phyloP scores from a whole-genome alignment of 2,113 vertebrate species.

The Prunella himalayana region DNA sequence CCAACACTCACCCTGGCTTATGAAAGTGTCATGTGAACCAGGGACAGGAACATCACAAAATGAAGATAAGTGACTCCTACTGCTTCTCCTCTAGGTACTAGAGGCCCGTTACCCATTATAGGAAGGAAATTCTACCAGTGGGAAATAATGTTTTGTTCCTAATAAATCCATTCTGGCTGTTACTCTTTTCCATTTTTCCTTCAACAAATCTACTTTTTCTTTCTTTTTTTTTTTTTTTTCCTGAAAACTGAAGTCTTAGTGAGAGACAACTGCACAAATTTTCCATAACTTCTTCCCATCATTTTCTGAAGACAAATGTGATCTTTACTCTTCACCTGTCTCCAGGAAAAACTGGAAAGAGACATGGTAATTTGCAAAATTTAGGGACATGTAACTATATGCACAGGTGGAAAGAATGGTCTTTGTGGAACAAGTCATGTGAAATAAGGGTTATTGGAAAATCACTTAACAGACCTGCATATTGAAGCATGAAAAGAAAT shows the following conservation, averaged over 20 bases:
- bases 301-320: background rate
- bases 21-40: background rate
- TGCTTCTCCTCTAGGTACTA: background rate
- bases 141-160: background rate
- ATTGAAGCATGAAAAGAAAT: background rate
- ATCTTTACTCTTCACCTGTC: background rate
- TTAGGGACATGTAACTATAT: background rate
- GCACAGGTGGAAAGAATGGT: background rate
- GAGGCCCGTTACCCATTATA: background rate
- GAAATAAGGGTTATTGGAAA: background rate
- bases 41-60: background rate
- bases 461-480: background rate
- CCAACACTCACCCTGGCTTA: background rate
- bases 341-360: background rate
- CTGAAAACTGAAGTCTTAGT: background rate
- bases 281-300: background rate
- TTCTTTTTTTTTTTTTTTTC: rapidly evolving
- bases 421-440: background rate
- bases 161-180: background rate
- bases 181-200: background rate
- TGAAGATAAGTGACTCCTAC: background rate
- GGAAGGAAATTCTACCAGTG: background rate
- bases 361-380: background rate
- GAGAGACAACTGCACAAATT: background rate
- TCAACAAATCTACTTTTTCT: background rate